These are phyloP conservation scores for Erannis defoliaria DNA, from an alignment of 2,888 invertebrate genomes.

Conservation along the genomic window DNA sequence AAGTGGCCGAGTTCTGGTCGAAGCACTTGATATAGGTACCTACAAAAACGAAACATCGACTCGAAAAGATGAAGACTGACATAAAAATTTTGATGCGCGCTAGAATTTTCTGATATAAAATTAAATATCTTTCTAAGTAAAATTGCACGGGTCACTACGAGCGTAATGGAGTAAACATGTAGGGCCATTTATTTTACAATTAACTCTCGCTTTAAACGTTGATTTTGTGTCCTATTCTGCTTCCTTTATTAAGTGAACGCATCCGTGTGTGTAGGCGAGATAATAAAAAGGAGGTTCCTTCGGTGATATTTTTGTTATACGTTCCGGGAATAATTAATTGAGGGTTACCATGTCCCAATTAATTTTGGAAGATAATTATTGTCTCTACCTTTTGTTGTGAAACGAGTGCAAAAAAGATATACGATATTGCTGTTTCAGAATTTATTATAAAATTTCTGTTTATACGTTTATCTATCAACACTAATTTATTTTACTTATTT, in stretches of 20 bases:
- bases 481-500: no score
- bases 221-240: constrained; percentile 48
- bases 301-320: constrained; percentile 37
- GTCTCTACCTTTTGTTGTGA: constrained; percentile 5
- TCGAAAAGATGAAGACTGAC: no score
- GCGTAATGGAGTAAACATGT: constrained; percentile 83
- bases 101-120: neutral
- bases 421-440: neutral
- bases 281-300: constrained; percentile 28
- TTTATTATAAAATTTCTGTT: no score
- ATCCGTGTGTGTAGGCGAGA: constrained; percentile 35
- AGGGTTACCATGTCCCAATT: constrained; percentile 23
- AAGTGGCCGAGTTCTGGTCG: no score
- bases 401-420: neutral
- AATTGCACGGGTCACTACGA: constrained; percentile 72
- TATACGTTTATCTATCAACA: no score
- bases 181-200: constrained; percentile 78
- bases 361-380: constrained; percentile 9
- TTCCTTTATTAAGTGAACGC: constrained; percentile 51
- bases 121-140: constrained; percentile 47
- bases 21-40: no score
- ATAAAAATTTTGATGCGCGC: neutral
- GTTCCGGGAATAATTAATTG: constrained; percentile 34
- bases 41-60: no score
- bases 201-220: constrained; percentile 69